Conservation (phyloP, 2,888 invertebrate genomes). For the Eubasilissa splendida region DNA sequence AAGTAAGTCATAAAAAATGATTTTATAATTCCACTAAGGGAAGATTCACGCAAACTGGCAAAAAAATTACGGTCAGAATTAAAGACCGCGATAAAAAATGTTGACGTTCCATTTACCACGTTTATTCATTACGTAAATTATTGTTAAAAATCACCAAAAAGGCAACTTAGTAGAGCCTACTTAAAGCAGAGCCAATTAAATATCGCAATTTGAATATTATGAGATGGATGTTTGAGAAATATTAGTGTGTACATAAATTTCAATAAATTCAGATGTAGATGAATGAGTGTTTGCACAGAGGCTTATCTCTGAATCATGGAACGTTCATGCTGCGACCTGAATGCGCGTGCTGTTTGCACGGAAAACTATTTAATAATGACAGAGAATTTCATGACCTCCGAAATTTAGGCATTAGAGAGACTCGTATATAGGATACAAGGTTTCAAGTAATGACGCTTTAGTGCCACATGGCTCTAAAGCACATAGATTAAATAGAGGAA, state of each 20-base stretch:
- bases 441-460: not conserved
- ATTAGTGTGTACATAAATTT: not conserved
- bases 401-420: not conserved
- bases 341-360: not conserved
- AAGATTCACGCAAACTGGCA: constrained; percentile 5
- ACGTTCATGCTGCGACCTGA: not conserved
- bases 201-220: not conserved
- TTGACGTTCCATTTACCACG: constrained; percentile 13
- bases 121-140: not conserved
- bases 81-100: constrained; percentile 10
- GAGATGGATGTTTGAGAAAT: not conserved
- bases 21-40: constrained; percentile 1
- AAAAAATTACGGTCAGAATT: constrained; percentile 7
- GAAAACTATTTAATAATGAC: constrained; percentile 17
- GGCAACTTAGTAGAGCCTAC: not conserved
- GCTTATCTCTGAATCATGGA: not conserved
- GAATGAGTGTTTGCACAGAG: not conserved
- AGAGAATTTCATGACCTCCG: constrained; percentile 17
- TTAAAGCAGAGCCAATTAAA: not conserved
- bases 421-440: not conserved
- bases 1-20: constrained; percentile 13
- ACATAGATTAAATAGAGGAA: not conserved
- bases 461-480: not conserved
- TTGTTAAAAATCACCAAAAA: not conserved
- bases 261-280: constrained; percentile 8